Percentiles rank a stretch among this genome's conserved stretches.
phyloP scores from a whole-genome alignment of 2,888 invertebrate genomes.

The Temnothorax unifasciatus region DNA sequence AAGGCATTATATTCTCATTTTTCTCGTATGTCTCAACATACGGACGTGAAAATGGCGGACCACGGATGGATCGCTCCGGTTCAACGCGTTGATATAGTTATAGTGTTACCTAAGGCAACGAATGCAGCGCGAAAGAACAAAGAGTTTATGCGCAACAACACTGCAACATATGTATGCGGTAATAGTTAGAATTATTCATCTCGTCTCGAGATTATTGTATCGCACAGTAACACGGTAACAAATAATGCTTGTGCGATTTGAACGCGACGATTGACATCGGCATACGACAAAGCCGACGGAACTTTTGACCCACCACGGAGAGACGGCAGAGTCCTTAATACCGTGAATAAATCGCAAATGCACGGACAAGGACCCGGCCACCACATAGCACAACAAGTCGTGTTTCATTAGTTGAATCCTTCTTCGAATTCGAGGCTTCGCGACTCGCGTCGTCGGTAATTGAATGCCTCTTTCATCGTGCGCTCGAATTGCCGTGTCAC shows the following conservation, averaged over 20 bases:
- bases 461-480: constrained; percentile 73
- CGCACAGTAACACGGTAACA: background rate
- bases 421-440: constrained; percentile 58
- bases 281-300: constrained; percentile 60
- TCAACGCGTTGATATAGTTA: constrained; percentile 7
- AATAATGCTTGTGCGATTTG: constrained; percentile 33
- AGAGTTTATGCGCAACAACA: background rate
- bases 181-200: background rate
- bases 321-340: constrained; percentile 60
- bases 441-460: constrained; percentile 65
- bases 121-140: background rate
- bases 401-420: constrained; percentile 67
- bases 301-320: constrained; percentile 1
- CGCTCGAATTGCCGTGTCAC: constrained; percentile 62
- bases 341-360: constrained; percentile 52
- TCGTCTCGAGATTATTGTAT: background rate
- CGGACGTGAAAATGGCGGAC: constrained; percentile 28
- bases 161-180: background rate
- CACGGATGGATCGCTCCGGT: background rate
- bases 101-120: background rate
- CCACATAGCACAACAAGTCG: constrained; percentile 32
- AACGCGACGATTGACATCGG: constrained; percentile 67
- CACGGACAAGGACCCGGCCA: constrained; percentile 21
- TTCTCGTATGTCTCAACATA: background rate
- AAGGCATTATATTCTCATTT: constrained; percentile 15